Conservation (phyloP, 30 jellyfish, hydroid and myxozoan species). For the Aurelia coerulea region DNA sequence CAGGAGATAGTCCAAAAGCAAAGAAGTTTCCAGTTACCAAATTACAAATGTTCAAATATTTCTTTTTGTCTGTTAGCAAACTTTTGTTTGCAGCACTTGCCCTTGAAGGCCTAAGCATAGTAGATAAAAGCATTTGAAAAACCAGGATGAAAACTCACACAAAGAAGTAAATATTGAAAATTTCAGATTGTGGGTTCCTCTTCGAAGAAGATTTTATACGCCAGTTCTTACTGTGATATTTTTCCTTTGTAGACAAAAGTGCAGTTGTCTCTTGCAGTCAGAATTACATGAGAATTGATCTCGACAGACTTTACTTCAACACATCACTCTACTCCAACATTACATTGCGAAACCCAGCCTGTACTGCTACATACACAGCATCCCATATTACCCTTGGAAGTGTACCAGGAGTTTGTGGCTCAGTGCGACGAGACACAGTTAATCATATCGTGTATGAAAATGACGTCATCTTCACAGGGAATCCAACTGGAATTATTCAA, state of each 20-base stretch:
- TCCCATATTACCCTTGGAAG: conserved; percentile 9
- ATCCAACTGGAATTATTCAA: not conserved
- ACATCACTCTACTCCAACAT: conserved; percentile 21
- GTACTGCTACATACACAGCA: conserved; percentile 6
- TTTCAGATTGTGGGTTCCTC: too few species aligned
- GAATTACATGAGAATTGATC: conserved; percentile 19
- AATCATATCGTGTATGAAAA: conserved; percentile 21
- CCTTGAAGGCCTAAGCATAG: too few species aligned
- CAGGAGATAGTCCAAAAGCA: too few species aligned
- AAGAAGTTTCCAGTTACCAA: too few species aligned
- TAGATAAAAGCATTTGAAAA: too few species aligned
- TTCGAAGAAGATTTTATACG: too few species aligned
- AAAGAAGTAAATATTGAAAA: too few species aligned
- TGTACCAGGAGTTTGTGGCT: conserved; percentile 33
- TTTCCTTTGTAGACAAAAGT: conserved; percentile 10
- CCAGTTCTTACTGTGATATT: too few species aligned
- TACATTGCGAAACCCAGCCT: conserved; percentile 20
- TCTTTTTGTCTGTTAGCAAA: too few species aligned
- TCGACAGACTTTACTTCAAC: conserved; percentile 6
- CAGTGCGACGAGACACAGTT: conserved; percentile 8
- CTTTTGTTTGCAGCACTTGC: too few species aligned
- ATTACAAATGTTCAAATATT: too few species aligned
- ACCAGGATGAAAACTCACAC: too few species aligned
- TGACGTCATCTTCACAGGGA: conserved; percentile 19
- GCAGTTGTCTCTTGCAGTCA: conserved; percentile 20